A percentile compares a stretch with the other conserved stretches of the same genome.
phyloP scores from a whole-genome alignment of 2,797 vertebrate genomes.

The Labeo calbasu region DNA sequence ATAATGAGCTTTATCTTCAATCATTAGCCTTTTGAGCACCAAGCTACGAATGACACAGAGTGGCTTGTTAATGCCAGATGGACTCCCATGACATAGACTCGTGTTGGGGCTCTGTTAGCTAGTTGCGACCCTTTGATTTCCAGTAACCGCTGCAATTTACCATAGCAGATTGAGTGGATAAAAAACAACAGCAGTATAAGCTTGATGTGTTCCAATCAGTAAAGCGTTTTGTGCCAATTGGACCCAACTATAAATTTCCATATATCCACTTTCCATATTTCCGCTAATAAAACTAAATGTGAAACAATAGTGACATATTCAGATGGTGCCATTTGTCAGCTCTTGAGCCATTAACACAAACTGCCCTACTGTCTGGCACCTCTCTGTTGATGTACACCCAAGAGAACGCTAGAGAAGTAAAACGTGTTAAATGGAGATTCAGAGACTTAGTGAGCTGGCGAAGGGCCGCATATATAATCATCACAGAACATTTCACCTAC shows the following conservation, averaged over 20 bases:
- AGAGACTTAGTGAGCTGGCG: background rate
- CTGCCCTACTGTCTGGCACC: slow-evolving; percentile 20
- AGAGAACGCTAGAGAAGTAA: slow-evolving; percentile 2
- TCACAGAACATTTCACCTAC: slow-evolving; percentile 23
- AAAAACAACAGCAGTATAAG: background rate
- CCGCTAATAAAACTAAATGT: slow-evolving; percentile 1
- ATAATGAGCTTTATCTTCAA: slow-evolving; percentile 43
- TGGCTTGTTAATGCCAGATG: slow-evolving; percentile 41
- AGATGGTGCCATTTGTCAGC: background rate
- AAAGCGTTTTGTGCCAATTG: background rate
- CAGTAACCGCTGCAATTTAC: slow-evolving; percentile 16
- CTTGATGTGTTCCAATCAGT: slow-evolving; percentile 11
- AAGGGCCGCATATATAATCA: slow-evolving; percentile 26
- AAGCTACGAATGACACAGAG: slow-evolving; percentile 40
- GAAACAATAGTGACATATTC: background rate
- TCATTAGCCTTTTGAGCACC: slow-evolving; percentile 35
- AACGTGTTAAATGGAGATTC: slow-evolving; percentile 19
- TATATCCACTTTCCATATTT: background rate
- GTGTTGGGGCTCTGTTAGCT: slow-evolving; percentile 40
- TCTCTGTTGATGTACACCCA: slow-evolving; percentile 14
- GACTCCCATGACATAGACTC: slow-evolving; percentile 35
- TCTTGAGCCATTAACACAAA: background rate
- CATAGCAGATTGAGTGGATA: slow-evolving; percentile 14
- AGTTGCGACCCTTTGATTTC: slow-evolving; percentile 35
- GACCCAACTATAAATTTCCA: background rate